Evolutionary conservation across 2,888 invertebrate species (phyloP), one percentile per base, ranked within the genome.

Genomic region (Ornithoptera priamus): DNA sequence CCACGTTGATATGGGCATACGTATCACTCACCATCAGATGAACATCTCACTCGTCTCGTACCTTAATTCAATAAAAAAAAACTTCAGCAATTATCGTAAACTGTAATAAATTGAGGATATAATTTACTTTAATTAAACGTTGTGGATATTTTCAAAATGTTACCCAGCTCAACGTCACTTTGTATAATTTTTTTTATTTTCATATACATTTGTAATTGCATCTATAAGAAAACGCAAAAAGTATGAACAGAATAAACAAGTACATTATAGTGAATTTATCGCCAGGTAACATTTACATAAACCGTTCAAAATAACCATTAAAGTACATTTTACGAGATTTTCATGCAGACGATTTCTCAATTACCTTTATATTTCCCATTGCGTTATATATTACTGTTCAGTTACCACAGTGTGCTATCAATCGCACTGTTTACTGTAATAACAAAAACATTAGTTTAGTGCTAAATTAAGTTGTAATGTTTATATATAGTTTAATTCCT

Each of bases 251-350:
- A 57, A 57, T 68, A 68, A 68, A 68, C 63, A 68, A 68, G 22
- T 59, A 68, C 63, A 68, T 68, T 68, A 68, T 46, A 36, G 46
- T 68, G 58, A 50, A 68, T 68, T 68, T 68, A 68, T 68, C 58
- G 68, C 18, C 68, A 63, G 62, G 62, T 68, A 68, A 63, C 30
- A 63, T 59, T 59, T 36, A 68, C 68, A 68, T 68, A 59, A 63
- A 64, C 68, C 50, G 63, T 68, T 68, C 59, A 30, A 50, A 64
- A 68, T 68, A 63, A 68, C 68, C 63, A 68, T 68, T 68, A 64
- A 58, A 58, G 62, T 59, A 68, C 68, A 59, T 46, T 68, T 68
- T 46, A 68, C 68, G 58, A 50, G 57, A 58, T 46, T 68, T 63
- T 63, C 63, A 68, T 68, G 58, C 68, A 68, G 68, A 68, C 42